Base-by-base conservation (phyloP, 2,888 invertebrate species). In the Amphipoea lucens region DNA sequence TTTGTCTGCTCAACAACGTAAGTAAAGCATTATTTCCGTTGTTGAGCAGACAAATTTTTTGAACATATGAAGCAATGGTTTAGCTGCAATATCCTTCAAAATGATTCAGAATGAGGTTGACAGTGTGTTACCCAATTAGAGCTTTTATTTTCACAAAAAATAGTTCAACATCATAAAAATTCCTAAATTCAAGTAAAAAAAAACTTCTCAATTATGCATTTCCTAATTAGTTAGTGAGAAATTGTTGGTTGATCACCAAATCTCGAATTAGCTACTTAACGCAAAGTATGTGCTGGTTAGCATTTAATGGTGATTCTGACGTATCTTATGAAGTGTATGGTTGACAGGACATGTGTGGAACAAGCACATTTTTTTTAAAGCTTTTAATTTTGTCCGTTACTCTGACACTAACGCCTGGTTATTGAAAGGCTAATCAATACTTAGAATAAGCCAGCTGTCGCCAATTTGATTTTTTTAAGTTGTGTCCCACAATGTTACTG, bases 191-290 rank as follows among this genome's bases (percentile, higher is more conserved):
- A 62, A 57, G 14, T 69, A 20, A 76, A 74, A 86, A 89, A 65
- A 81, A 88, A 90, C 92, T 92, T 92, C 92, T 92, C 92, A 89
- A 90, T 91, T 91, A 89, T 83, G 78, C 81, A 80, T 87, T 88
- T 85, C 80, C 65, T 89, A 84, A 74, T 82, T 85, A 86, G 84
- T 82, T 91, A 91, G 90, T 76, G 88, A 89, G 83, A 89, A 91
- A 91, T 91, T 90, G 42, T 84, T 77, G 84, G 85, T 78, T 74
- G 82, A 84, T 88, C 83, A 86, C 82, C 74, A 79, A 79, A 76
- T 81, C 87, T 88, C 84, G 87, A 89, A 89, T 87, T 71, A 81
- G 87, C 81, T 88, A 87, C 87, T 89, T 86, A 72, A 66, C 66
- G 75, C 65, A 68, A 72, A 40, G 76, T 85, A 74, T 82, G 66